Evolutionary conservation across 2,113 vertebrate genomes (phyloP), one percentile per base, ranked within the genome.

Genomic region (Sitta europaea): DNA sequence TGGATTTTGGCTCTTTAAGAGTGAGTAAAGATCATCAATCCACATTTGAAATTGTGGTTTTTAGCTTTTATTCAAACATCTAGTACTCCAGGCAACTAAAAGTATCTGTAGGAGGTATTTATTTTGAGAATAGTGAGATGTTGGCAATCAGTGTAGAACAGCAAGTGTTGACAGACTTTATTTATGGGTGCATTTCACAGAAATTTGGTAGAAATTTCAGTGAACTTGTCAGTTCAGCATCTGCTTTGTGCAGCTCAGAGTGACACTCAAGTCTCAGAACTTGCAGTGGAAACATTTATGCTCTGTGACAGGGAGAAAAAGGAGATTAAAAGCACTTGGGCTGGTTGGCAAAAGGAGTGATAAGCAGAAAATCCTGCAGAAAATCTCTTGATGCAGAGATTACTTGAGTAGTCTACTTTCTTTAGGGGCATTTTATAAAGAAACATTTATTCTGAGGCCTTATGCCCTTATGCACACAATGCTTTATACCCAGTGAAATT

Each of bases 161-260:
- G 92, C 67, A 92, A 94, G 87, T 92, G 90, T 75, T 93, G 92
- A 86, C 91, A 94, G 89, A 85, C 61, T 83, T 79, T 97, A 92
- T 96, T 96, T 91, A 84, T 88, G 90, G 82, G 48, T 82, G 63
- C 29, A 3, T 77, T 93, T 96, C 74, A 58, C 71, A 86, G 90
- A 85, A 88, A 82, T 94, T 96, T 73, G 68, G 74, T 94, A 59
- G 78, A 88, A 83, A 43, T 88, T 88, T 86, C 63, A 88, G 79
- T 79, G 33, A 89, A 71, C 74, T 96, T 93, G 94, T 97, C 90
- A 96, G 59, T 74, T 88, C 73, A 77, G 72, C 83, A 72, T 88
- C 91, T 83, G 89, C 61, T 89, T 92, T 50, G 47, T 51, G 70
- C 55, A 75, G 68, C 86, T 92, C 95, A 68, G 48, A 50, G 72